These are phyloP conservation scores for Altica lythri DNA, from an alignment of 2,888 invertebrate species.

Conservation along the genomic window DNA sequence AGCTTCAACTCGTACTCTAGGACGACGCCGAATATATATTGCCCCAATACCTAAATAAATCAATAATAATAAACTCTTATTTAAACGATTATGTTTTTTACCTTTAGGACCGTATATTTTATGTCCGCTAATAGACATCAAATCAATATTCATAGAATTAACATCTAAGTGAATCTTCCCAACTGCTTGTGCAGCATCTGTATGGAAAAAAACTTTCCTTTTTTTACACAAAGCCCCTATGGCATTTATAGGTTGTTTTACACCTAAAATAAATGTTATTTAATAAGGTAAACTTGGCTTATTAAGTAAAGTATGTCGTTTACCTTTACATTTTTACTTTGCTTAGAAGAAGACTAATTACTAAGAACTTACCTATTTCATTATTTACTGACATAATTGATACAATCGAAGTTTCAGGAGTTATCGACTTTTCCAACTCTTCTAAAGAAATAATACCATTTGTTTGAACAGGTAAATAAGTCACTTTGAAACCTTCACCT, in stretches of 20 bases:
- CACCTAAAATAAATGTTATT: slow-evolving; percentile 62
- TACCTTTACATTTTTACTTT: background rate
- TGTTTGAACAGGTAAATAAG: slow-evolving; percentile 88
- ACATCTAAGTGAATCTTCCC: slow-evolving; percentile 97
- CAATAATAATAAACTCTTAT: no score
- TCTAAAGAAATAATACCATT: slow-evolving; percentile 86
- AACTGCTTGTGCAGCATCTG: slow-evolving; percentile 98
- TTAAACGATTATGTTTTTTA: no score
- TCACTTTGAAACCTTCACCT: slow-evolving; percentile 92
- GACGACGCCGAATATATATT: slow-evolving; percentile 88
- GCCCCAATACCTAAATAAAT: slow-evolving; percentile 78
- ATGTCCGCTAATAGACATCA: slow-evolving; percentile 98
- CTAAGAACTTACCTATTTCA: slow-evolving; percentile 34
- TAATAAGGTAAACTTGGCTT: no score
- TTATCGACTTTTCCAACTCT: slow-evolving; percentile 79
- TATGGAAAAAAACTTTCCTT: slow-evolving; percentile 96
- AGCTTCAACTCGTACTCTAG: slow-evolving; percentile 94
- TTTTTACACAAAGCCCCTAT: slow-evolving; percentile 88
- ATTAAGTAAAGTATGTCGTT: background rate
- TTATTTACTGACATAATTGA: slow-evolving; percentile 87
- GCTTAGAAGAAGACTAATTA: background rate
- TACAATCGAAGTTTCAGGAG: slow-evolving; percentile 89
- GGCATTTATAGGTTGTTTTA: slow-evolving; percentile 87
- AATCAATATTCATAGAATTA: slow-evolving; percentile 90
- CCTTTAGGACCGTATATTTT: slow-evolving; percentile 96